Evolutionary conservation across 2,113 vertebrate species (phyloP), one percentile per base, ranked within the genome.

Genomic region (Okapia johnstoni): DNA sequence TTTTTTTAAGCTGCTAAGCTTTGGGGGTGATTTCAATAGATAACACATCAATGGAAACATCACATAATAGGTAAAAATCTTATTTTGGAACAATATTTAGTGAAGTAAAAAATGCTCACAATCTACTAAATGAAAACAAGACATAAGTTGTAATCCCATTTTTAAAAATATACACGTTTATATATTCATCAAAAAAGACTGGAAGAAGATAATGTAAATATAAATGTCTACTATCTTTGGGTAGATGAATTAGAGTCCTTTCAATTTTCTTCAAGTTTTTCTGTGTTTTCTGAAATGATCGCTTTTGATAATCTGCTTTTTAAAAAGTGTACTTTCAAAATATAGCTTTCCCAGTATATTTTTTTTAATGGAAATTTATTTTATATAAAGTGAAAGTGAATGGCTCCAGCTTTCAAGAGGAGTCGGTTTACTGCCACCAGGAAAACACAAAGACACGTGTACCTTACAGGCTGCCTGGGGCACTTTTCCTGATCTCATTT

Each of bases 251-350:
- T 93, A 54, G 52, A 88, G 12, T 61, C 33, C 50, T 73, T 79
- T 88, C 61, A 46, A 61, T 93, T 81, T 93, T 40, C 85, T 40
- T 76, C 12, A 48, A 43, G 43, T 77, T 36, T 81, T 94, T 43
- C 17, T 70, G n/a, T 50, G 43, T 73, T 96, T 89, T 70, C 79
- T 52, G 76, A 94, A 96, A 81, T 40, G 77, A 93, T 92, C 4
- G 7, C 25, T 80, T 90, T 95, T 66, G 79, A 73, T 84, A 70
- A 43, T 46, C 60, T 76, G 33, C 46, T 73, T 73, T 28, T 50
- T n/a, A 55, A 85, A 90, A 86, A 5, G 17, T 8, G 5, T 57
- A 43, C 58, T 88, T 58, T 46, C 76, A 40, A 46, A 93, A 80
- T 10, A 46, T 6, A 83, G 50, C 21, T 88, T 73, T 88, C 70